Evolutionary conservation across 1,140 invertebrate species (phyloP).

Genomic region (Aphelenchoides avenae): DNA sequence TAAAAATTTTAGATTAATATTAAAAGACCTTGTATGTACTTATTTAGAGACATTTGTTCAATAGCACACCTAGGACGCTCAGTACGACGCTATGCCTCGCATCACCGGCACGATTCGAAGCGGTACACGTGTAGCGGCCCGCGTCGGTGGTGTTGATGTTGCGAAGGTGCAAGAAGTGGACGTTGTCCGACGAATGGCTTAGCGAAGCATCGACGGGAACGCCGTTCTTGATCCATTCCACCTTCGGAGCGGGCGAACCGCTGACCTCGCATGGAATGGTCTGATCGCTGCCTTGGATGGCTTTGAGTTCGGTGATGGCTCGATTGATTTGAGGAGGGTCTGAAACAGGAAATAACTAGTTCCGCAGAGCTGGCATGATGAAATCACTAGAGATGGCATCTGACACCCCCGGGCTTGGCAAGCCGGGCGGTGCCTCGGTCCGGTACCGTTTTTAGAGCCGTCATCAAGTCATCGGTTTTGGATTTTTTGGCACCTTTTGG

Average conservation of each 20-base stretch:
- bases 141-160: constrained; percentile 9
- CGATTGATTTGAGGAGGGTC: constrained; percentile 17
- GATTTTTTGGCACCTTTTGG: no score
- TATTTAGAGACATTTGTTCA: no score
- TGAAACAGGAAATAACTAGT: constrained; percentile 23
- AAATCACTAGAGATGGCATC: no score
- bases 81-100: constrained; percentile 26
- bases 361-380: no score
- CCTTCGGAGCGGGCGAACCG: constrained; percentile 53
- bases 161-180: constrained; percentile 28
- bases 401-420: no score
- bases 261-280: constrained; percentile 21
- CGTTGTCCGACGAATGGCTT: constrained; percentile 1
- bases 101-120: constrained; percentile 41
- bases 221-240: constrained; percentile 60
- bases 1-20: no score
- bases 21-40: no score
- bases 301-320: constrained; percentile 13
- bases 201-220: constrained; percentile 4
- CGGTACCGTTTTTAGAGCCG: no score
- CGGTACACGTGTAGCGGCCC: constrained; percentile 32
- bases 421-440: no score
- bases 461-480: no score
- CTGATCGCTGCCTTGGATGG: constrained; percentile 35
- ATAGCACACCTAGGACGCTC: constrained; percentile 41